These are phyloP conservation scores for Pocota personata DNA, from an alignment of 2,888 invertebrate species.

Conservation along the genomic window DNA sequence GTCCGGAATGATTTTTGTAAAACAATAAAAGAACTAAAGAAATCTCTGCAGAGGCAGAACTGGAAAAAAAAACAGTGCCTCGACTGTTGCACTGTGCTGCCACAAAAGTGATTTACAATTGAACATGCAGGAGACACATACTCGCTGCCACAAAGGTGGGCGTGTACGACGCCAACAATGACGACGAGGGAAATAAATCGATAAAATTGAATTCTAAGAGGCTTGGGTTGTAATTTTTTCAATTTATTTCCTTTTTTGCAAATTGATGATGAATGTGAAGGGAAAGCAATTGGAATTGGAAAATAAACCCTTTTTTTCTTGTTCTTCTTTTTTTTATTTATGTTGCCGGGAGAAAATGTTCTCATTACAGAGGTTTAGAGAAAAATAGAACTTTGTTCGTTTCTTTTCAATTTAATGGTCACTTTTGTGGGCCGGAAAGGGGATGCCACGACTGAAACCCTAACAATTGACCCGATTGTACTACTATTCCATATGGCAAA, in stretches of 20 bases:
- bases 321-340: slow-evolving; percentile 6
- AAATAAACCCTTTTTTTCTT: slow-evolving; percentile 33
- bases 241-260: slow-evolving; percentile 4
- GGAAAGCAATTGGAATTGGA: slow-evolving; percentile 47
- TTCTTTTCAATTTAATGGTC: slow-evolving; percentile 28
- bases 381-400: slow-evolving; percentile 10
- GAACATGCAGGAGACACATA: slow-evolving; percentile 32
- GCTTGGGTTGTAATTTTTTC: slow-evolving; percentile 6
- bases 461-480: slow-evolving; percentile 24
- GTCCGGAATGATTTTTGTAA: neutral
- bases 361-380: neutral
- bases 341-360: neutral
- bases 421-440: slow-evolving; percentile 23
- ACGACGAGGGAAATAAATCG: slow-evolving; percentile 31
- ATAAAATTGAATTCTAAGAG: slow-evolving; percentile 36
- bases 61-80: neutral
- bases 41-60: slow-evolving; percentile 34
- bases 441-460: slow-evolving; percentile 1
- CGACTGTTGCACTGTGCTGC: slow-evolving; percentile 24
- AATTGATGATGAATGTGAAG: slow-evolving; percentile 55
- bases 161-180: slow-evolving; percentile 24
- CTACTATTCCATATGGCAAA: slow-evolving; percentile 1
- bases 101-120: slow-evolving; percentile 43
- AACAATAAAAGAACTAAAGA: neutral
- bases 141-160: slow-evolving; percentile 16